A percentile compares a stretch with the other conserved stretches of the same genome.
phyloP scores from a whole-genome alignment of 2,888 invertebrate genomes.

The Galeruca laticollis region DNA sequence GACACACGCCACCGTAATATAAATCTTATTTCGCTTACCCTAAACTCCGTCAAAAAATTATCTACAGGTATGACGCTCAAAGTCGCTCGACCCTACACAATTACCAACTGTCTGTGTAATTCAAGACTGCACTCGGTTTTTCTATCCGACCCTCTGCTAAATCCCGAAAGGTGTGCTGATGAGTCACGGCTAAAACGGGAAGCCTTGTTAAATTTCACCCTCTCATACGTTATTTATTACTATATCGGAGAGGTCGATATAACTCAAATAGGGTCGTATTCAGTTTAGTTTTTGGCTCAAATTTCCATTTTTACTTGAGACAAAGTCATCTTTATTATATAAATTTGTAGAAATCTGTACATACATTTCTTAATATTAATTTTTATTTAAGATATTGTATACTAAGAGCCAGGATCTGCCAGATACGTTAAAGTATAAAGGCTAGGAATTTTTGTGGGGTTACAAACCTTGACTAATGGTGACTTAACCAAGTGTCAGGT shows the following conservation, averaged over 20 bases:
- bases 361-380: neutral
- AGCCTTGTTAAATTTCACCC: constrained; percentile 25
- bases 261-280: neutral
- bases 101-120: constrained; percentile 18
- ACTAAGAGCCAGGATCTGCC: too few relatives aligned
- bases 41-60: neutral
- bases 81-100: constrained; percentile 7
- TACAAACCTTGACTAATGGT: too few relatives aligned
- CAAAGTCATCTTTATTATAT: too few relatives aligned
- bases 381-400: neutral
- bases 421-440: too few relatives aligned
- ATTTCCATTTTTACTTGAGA: neutral
- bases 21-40: neutral
- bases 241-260: constrained; percentile 15
- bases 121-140: constrained; percentile 22
- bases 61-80: constrained; percentile 17
- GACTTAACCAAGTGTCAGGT: too few relatives aligned
- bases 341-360: neutral
- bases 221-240: constrained; percentile 24
- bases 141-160: neutral
- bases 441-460: too few relatives aligned
- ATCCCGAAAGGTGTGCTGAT: constrained; percentile 24
- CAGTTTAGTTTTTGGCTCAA: neutral
- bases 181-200: constrained; percentile 24
- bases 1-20: neutral